These are phyloP conservation scores for Scortum barcoo DNA, from an alignment of 2,113 vertebrate genomes.

Conservation along the genomic window DNA sequence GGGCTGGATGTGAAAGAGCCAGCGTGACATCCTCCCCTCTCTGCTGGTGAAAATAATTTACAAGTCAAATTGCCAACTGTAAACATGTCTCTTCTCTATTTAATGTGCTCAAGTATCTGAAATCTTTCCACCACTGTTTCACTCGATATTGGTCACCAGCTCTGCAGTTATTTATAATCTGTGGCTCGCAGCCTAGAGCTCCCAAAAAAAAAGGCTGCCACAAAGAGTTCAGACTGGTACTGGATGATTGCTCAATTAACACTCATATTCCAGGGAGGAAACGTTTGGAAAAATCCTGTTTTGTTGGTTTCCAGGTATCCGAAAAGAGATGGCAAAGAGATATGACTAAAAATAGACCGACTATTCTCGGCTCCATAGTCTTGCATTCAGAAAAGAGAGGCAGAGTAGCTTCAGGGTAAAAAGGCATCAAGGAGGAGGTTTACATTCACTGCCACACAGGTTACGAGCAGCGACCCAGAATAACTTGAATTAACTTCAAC, in stretches of 20 bases:
- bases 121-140: conserved; percentile 36
- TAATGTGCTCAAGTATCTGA: conserved; percentile 4
- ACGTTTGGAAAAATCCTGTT: not conserved
- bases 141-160: conserved; percentile 46
- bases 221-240: conserved; percentile 29
- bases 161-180: conserved; percentile 71
- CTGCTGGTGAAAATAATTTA: not conserved
- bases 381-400: conserved; percentile 9
- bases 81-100: not conserved
- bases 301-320: not conserved
- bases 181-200: conserved; percentile 65
- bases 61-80: too few relatives aligned
- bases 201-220: conserved; percentile 48
- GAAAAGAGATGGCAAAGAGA: not conserved
- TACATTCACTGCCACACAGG: conserved; percentile 11
- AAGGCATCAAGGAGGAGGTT: conserved; percentile 29
- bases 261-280: not conserved
- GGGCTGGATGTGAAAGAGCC: not conserved
- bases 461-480: not conserved
- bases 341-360: not conserved
- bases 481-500: not conserved
- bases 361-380: not conserved
- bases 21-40: not conserved
- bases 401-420: conserved; percentile 36
- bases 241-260: conserved; percentile 31